Base-by-base conservation (phyloP, 2,888 invertebrate species). In the Agrochola lota region DNA sequence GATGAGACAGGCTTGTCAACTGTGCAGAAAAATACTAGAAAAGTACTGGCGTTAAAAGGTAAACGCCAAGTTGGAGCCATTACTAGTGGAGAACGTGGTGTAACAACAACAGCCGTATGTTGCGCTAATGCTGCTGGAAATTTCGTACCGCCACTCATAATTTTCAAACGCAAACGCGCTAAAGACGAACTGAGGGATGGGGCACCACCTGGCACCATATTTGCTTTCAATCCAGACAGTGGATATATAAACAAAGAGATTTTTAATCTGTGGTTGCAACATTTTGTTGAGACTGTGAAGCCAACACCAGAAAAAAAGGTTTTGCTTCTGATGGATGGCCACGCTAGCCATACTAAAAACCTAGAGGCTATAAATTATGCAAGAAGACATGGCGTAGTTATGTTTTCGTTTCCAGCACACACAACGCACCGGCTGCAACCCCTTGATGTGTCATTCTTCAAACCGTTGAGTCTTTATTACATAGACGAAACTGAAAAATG, bases 61-160 rank as follows among this genome's bases (percentile, higher is more conserved):
- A 55, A 23, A 9, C 23, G 46, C 46, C 60, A 69, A 57, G 57
- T 69, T 55, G 40, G 69, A 55, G 69, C 57, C 40, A 40, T 57
- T n/a, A 69, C 69, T 57, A 69, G 69, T 69, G 69, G 69, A 69
- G 69, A 57, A 69, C 55, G 57, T 23, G 57, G 57, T 57, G 17
- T n/a, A 55, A 69, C n/a, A 40, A 40, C 69, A 26, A 70, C 57
- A 30, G 69, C 57, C 43, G n/a, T 70, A 69, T 69, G 57, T 40
- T 69, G 57, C n/a, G 69, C 69, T 69, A 57, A 40, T 57, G 57
- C 57, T 55, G 30, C 68, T 69, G 55, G 68, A 17, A 35, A 69
- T 35, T 55, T 69, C 55, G n/a, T 69, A 4, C 68, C 55, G 35
- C 55, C 55, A 17, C 52, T 55, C 12, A 15, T 55, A 69, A 69